These are phyloP conservation scores for Rutpela maculata DNA, from an alignment of 2,888 invertebrate species.

Conservation along the genomic window DNA sequence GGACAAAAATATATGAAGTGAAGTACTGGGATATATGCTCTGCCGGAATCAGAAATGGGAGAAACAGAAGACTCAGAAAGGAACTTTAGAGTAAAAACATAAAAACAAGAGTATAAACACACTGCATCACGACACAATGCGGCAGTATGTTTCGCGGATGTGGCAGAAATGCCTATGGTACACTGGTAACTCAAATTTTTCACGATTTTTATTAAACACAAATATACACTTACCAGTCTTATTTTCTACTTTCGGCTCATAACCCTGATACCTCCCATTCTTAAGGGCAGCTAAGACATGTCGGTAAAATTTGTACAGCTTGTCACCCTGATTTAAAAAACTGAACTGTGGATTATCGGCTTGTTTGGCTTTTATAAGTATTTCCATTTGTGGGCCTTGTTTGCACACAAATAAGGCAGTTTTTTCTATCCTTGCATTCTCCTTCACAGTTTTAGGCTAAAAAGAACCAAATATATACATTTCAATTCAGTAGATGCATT, in stretches of 20 bases:
- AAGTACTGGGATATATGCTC: too few species aligned
- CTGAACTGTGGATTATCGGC: constrained; percentile 94
- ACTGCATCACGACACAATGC: too few species aligned
- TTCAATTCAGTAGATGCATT: neutral
- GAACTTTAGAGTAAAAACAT: too few species aligned
- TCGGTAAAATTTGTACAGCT: constrained; percentile 92
- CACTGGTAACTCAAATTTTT: too few species aligned
- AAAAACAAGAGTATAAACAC: too few species aligned
- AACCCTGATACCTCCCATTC: constrained; percentile 80
- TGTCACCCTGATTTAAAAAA: constrained; percentile 91
- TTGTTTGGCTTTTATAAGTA: constrained; percentile 98
- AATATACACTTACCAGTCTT: constrained; percentile 68
- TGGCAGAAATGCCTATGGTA: too few species aligned
- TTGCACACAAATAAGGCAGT: constrained; percentile 91
- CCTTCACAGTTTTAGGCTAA: constrained; percentile 91
- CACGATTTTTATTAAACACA: too few species aligned
- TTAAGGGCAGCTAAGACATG: constrained; percentile 84
- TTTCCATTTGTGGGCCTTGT: constrained; percentile 99
- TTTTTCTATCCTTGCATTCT: constrained; percentile 95
- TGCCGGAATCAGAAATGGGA: too few species aligned
- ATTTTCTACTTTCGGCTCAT: constrained; percentile 68
- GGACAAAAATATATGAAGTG: too few species aligned
- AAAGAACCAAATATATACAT: constrained; percentile 21
- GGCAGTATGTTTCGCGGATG: too few species aligned
- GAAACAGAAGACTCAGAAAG: too few species aligned